Evolutionary conservation across 2,113 vertebrate species (phyloP).

Genomic region (Jacana jacana): DNA sequence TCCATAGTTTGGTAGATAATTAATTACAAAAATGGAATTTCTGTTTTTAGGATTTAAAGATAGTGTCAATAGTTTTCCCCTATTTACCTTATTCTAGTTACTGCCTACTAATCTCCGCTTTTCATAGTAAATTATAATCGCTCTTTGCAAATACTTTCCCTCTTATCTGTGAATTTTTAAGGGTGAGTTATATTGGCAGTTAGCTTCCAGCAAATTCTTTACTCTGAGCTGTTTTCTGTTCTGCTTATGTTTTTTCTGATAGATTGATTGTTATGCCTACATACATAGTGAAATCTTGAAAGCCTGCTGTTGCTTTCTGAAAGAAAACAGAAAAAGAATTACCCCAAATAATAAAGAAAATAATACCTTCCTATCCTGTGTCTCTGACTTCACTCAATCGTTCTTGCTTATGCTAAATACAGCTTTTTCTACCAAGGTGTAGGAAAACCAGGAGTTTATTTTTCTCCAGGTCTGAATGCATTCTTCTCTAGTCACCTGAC

Average conservation of each 20-base stretch:
- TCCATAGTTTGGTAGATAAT: not conserved
- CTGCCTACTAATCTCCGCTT: not conserved
- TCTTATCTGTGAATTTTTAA: constrained; percentile 2
- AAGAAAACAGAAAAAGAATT: not conserved
- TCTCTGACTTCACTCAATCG: not conserved
- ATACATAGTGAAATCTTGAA: not conserved
- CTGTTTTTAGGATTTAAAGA: not conserved
- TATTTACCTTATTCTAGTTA: not conserved
- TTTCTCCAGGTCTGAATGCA: not conserved
- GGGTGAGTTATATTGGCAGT: not conserved
- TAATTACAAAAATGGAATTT: not conserved
- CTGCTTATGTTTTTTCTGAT: not conserved
- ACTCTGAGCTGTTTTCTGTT: not conserved
- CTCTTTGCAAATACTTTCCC: constrained; percentile 1
- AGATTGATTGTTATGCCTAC: not conserved
- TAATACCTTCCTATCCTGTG: not conserved
- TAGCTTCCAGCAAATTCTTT: not conserved
- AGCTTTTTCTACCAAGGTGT: not conserved
- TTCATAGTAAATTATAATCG: not conserved
- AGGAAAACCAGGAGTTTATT: not conserved
- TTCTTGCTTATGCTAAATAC: not conserved
- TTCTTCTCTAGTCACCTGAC: not conserved
- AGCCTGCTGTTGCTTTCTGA: not conserved
- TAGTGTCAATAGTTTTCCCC: not conserved
- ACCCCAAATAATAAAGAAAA: not conserved